Conservation (phyloP, 2,113 vertebrate species). For the Catharus minimus region DNA sequence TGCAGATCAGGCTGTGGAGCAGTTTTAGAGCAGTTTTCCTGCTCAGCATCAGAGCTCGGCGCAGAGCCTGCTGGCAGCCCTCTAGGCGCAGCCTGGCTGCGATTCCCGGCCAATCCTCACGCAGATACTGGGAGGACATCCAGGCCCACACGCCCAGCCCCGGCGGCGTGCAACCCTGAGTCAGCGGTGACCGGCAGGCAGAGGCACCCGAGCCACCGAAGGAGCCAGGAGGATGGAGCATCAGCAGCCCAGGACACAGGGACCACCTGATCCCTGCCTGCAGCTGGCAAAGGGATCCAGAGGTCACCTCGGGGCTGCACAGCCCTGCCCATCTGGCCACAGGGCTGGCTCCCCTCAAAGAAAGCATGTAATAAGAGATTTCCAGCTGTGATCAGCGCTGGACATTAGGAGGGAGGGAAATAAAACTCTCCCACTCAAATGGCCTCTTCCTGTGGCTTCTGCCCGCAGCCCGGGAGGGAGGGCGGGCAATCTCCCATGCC, state of each 20-base stretch:
- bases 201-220: rapidly evolving
- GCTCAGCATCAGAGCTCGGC: neutral
- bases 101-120: neutral
- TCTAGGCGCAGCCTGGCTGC: neutral
- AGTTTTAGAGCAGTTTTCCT: neutral
- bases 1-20: neutral
- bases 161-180: neutral
- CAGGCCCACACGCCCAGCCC: neutral
- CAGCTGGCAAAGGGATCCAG: rapidly evolving
- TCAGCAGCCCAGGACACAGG: rapidly evolving
- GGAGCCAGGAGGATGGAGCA: neutral
- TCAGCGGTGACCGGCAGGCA: neutral
- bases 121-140: neutral
- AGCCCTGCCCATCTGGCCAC: neutral
- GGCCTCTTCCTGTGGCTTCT: neutral
- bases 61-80: neutral
- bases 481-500: neutral
- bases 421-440: neutral
- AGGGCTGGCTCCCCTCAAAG: neutral
- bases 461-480: neutral
- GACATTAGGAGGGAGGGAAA: neutral
- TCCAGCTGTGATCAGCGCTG: neutral
- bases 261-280: neutral
- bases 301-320: rapidly evolving
- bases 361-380: neutral